Conservation (phyloP, 2,888 invertebrate species). For the Ceramica pisi region DNA sequence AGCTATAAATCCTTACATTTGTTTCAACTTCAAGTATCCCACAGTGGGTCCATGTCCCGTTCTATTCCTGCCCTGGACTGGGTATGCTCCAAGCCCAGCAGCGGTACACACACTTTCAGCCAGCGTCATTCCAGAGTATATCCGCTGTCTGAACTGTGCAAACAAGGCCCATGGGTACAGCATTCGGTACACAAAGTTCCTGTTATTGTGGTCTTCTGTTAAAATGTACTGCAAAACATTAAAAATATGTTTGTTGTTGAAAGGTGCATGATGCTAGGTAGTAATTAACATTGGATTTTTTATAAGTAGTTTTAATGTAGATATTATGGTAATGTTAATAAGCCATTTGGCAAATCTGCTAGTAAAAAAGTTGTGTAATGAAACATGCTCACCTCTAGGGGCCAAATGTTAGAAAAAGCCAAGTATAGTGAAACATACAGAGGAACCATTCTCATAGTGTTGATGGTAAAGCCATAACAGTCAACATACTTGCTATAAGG, state of each 20-base stretch:
- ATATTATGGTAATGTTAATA: background rate
- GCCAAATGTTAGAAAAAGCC: slow-evolving; percentile 92
- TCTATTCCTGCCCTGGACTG: slow-evolving; percentile 92
- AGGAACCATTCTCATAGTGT: slow-evolving; percentile 93
- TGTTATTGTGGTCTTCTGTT: slow-evolving; percentile 94
- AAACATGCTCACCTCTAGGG: slow-evolving; percentile 92
- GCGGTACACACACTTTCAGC: slow-evolving; percentile 98
- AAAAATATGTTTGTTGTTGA: background rate
- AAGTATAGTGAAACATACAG: slow-evolving; percentile 93
- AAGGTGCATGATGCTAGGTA: background rate
- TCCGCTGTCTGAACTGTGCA: slow-evolving; percentile 96
- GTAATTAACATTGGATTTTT: background rate
- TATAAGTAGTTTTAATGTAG: background rate
- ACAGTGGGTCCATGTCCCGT: slow-evolving; percentile 96
- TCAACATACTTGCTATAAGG: slow-evolving; percentile 93
- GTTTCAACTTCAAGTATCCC: slow-evolving; percentile 91
- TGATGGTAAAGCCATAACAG: slow-evolving; percentile 91
- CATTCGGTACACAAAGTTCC: slow-evolving; percentile 94
- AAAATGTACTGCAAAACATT: slow-evolving; percentile 93
- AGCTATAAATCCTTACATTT: slow-evolving; percentile 85
- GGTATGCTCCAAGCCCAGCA: slow-evolving; percentile 98
- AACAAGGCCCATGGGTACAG: slow-evolving; percentile 97
- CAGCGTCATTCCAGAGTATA: slow-evolving; percentile 97
- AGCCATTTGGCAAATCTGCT: slow-evolving; percentile 2
- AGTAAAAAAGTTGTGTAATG: background rate